These are phyloP conservation scores for Choloepus didactylus DNA, from an alignment of 2,797 vertebrate species.

Conservation along the genomic window DNA sequence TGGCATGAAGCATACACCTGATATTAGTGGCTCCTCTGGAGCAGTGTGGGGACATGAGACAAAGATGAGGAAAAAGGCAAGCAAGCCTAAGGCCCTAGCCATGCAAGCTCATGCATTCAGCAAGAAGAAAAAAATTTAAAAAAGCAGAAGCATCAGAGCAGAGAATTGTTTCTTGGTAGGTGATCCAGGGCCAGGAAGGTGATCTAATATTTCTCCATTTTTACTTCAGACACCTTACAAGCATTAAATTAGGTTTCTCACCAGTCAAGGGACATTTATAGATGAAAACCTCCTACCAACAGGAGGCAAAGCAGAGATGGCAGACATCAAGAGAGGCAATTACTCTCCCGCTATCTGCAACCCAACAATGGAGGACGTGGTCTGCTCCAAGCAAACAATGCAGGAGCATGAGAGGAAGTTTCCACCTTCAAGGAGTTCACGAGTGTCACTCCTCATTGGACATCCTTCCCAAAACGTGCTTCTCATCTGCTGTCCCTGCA, in stretches of 20 bases:
- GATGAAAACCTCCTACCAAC: neutral
- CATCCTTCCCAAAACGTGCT: too few relatives aligned
- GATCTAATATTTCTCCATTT: neutral
- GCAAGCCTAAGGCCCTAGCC: neutral
- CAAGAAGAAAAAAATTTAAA: neutral
- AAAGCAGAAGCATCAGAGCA: neutral
- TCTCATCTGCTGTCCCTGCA: neutral
- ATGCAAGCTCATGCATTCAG: neutral
- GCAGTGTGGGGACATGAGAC: neutral
- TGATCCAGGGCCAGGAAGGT: neutral
- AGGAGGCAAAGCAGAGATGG: neutral
- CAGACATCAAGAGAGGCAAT: neutral
- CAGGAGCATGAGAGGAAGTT: neutral
- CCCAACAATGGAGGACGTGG: neutral
- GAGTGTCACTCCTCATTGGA: too few relatives aligned
- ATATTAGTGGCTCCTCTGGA: neutral
- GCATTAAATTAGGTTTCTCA: neutral
- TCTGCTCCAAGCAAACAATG: too few relatives aligned
- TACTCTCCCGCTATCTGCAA: neutral
- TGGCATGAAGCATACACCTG: slow-evolving; percentile 57
- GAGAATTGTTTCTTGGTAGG: neutral
- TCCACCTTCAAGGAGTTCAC: neutral
- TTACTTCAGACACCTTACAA: neutral
- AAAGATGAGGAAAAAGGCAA: neutral
- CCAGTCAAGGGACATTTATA: neutral